Percentiles rank a stretch among this genome's conserved stretches.
phyloP scores from a whole-genome alignment of 1,140 invertebrate genomes.

The Calliphora vicina region DNA sequence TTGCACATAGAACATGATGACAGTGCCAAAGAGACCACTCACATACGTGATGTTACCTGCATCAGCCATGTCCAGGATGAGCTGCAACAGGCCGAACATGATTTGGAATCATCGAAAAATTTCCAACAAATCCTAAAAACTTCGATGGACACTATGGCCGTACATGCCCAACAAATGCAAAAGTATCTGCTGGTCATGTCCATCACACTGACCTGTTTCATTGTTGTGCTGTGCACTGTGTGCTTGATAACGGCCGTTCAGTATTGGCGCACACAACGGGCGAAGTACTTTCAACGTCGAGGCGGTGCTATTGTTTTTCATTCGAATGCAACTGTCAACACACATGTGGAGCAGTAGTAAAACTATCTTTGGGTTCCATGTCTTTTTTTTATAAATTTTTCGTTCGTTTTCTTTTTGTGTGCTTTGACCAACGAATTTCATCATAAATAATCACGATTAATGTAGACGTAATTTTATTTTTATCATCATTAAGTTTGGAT shows the following conservation, averaged over 20 bases:
- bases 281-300: constrained; percentile 41
- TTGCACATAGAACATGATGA: constrained; percentile 56
- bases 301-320: constrained; percentile 57
- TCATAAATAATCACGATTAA: not conserved
- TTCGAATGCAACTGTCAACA: constrained; percentile 54
- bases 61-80: constrained; percentile 39
- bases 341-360: constrained; percentile 37
- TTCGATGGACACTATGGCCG: constrained; percentile 47
- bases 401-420: no score
- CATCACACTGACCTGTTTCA: constrained; percentile 41
- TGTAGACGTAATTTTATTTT: not conserved
- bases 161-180: constrained; percentile 47
- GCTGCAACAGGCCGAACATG: constrained; percentile 29
- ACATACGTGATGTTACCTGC: constrained; percentile 58
- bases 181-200: constrained; percentile 51
- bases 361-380: no score
- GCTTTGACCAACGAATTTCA: not conserved
- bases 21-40: constrained; percentile 49
- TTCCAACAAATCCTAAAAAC: constrained; percentile 43
- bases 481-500: constrained; percentile 1
- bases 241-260: not conserved
- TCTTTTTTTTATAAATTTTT: no score
- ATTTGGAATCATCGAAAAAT: constrained; percentile 29
- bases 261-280: constrained; percentile 36
- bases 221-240: constrained; percentile 34